Conservation (phyloP, 2,888 invertebrate species). For the Neoitamus cyanurus region DNA sequence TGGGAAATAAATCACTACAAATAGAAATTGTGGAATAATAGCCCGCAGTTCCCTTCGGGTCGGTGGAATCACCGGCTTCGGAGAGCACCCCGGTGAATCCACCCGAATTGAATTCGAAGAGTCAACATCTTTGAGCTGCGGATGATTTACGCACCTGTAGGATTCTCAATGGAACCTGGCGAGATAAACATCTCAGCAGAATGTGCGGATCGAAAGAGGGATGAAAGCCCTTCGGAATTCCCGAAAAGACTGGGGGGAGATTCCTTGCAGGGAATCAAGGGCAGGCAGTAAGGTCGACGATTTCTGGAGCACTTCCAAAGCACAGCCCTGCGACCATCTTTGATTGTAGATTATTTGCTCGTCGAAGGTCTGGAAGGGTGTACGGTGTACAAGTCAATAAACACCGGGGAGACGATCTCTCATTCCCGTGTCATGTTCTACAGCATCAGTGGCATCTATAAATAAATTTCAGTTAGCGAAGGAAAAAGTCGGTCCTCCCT, state of each 20-base stretch:
- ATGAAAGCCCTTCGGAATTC: constrained; percentile 33
- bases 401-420: not conserved
- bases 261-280: not conserved
- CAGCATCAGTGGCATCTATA: not conserved
- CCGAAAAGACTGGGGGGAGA: not conserved
- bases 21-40: constrained; percentile 26
- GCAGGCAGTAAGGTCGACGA: not conserved
- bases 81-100: not conserved
- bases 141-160: constrained; percentile 41
- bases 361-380: constrained; percentile 3
- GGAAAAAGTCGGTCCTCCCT: not conserved
- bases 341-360: constrained; percentile 34
- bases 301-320: not conserved
- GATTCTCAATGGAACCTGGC: constrained; percentile 38
- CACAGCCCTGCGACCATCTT: not conserved
- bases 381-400: constrained; percentile 14
- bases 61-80: not conserved
- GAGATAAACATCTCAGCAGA: constrained; percentile 38
- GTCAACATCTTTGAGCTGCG: constrained; percentile 42
- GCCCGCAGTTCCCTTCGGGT: not conserved
- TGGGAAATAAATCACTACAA: constrained; percentile 33
- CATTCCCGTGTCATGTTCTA: not conserved
- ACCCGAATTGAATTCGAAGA: constrained; percentile 25
- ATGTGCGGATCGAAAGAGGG: constrained; percentile 24
- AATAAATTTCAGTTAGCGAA: constrained; percentile 28